Evolutionary conservation across 23 tunicate species (phyloP), one percentile per base, ranked within the genome.

Genomic region (Styela clava): DNA sequence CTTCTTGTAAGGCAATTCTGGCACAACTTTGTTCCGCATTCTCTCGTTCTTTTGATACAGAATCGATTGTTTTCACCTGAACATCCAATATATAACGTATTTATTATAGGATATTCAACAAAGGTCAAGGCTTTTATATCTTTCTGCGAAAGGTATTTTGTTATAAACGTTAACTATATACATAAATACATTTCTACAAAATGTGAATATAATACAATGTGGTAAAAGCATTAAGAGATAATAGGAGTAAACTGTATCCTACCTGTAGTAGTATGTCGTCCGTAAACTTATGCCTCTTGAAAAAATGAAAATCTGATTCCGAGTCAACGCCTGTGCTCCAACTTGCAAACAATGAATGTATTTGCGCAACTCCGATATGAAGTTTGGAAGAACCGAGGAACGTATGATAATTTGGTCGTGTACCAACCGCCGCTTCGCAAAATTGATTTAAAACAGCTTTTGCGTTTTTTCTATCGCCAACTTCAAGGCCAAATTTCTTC

Each of bases 381-480:
- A 74, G 74, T 2, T 74, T 34, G 22, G 74, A 25, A 20, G 83
- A 62, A 5, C 64, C 68, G 23, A 26, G 35, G 82, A 56, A 89
- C 18, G 84, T 61, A 30, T 35, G 70, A 65, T 84, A 89, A 29
- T 32, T 25, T 29, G 94, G 94, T 16, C 16, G 34, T 24, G 73
- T 64, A 62, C 83, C 84, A 19, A 64, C 56, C 1, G 69, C 52
- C 5, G 78, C 83, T 84, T 79, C 68, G 56, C 84, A 79, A 73
- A 68, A 89, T 9, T 64, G 68, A 0, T 84, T 85, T 34, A 89
- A 74, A 71, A 82, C 73, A 26, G 35, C 44, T 28, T 79, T 84
- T 20, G 94, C 82, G 16, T 79, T 69, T 21, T 64, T 78, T 85
- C 23, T 52, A 24, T 77, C 74, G 23, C 24, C 24, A 9, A 77